Conservation (phyloP, 2,113 vertebrate species). For the Mixornis gularis region DNA sequence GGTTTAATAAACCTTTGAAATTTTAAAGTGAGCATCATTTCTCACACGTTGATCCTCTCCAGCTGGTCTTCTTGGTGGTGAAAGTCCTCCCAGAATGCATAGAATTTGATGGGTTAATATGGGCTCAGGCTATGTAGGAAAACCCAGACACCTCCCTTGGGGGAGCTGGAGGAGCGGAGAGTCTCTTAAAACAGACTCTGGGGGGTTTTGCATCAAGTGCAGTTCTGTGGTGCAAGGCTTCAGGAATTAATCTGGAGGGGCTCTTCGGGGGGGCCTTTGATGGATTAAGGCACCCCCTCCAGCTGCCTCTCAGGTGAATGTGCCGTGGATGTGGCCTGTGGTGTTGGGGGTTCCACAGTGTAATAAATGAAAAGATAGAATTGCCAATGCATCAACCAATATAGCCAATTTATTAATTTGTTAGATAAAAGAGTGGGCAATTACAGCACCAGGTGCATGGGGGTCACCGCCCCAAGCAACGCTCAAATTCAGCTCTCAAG, state of each 20-base stretch:
- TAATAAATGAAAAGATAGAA: no score
- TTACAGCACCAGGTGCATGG: no score
- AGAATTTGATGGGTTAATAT: not conserved
- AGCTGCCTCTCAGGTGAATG: not conserved
- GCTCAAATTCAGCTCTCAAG: no score
- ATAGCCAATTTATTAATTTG: no score
- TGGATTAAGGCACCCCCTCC: not conserved
- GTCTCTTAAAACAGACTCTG: not conserved
- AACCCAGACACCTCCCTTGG: not conserved
- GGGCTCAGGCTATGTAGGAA: not conserved
- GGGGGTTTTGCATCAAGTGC: not conserved
- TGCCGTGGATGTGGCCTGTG: not conserved
- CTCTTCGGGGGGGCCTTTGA: not conserved
- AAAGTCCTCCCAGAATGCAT: not conserved
- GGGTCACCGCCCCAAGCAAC: no score
- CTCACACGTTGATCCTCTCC: not conserved
- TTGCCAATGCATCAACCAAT: no score
- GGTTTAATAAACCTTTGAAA: not conserved
- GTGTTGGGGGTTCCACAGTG: not conserved
- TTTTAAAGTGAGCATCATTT: not conserved
- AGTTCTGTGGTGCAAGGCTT: not conserved
- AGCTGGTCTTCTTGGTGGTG: not conserved
- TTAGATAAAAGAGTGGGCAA: no score
- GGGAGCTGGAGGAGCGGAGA: not conserved
- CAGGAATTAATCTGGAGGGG: not conserved